Conservation (phyloP, 2,113 vertebrate genomes). For the Indicator maculatus region DNA sequence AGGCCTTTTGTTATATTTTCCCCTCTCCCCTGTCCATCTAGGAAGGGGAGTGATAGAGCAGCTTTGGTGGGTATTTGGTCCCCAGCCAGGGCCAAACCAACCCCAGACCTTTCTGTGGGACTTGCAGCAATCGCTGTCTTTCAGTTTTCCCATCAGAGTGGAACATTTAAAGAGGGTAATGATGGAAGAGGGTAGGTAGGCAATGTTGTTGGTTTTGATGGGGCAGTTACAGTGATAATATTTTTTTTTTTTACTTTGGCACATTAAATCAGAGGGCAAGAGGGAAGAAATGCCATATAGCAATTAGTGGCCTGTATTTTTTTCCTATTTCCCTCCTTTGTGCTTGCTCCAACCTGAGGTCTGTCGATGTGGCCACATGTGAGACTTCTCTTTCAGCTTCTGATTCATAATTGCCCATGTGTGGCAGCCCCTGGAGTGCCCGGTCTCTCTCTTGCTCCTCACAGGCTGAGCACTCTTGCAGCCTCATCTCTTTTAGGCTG, state of each 20-base stretch:
- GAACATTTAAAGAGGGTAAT: background rate
- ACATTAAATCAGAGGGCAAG: background rate
- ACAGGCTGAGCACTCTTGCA: background rate
- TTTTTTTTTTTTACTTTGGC: background rate
- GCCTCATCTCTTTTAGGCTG: background rate
- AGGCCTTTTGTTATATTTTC: too few relatives aligned
- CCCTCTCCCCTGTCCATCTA: too few relatives aligned
- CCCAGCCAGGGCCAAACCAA: too few relatives aligned
- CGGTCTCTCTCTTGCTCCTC: background rate
- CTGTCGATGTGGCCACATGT: rapidly evolving
- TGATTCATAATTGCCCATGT: background rate
- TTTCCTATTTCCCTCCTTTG: background rate
- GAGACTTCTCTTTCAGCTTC: background rate
- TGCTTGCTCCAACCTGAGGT: background rate
- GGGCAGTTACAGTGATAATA: background rate
- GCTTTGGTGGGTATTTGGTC: too few relatives aligned
- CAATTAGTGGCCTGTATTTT: background rate
- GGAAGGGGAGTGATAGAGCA: too few relatives aligned
- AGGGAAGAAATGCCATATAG: background rate
- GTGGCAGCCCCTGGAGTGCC: rapidly evolving
- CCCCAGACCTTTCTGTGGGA: background rate
- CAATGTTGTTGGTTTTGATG: background rate
- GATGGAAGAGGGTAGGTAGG: background rate
- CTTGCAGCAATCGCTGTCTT: background rate
- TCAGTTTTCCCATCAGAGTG: background rate